Evolutionary conservation across 2,113 vertebrate genomes (phyloP).

Genomic region (Irena cyanogastra): DNA sequence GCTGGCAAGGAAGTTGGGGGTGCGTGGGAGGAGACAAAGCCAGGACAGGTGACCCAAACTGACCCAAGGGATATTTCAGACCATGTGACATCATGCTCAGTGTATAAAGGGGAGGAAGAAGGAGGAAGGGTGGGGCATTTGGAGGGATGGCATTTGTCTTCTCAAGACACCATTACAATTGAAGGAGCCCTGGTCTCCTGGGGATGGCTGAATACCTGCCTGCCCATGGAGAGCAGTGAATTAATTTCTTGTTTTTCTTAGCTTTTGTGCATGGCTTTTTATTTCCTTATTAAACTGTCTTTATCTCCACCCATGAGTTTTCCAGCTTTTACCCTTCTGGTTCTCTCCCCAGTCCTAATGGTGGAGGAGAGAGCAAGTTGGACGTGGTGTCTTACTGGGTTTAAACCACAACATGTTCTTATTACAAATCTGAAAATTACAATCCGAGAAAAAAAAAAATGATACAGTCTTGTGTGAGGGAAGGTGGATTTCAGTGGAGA

Average conservation of each 20-base stretch:
- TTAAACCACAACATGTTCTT: neutral
- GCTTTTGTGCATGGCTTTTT: neutral
- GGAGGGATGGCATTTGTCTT: neutral
- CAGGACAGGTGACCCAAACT: neutral
- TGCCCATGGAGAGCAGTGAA: neutral
- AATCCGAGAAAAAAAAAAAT: neutral
- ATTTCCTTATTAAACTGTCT: neutral
- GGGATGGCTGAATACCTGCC: neutral
- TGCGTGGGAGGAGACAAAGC: rapidly evolving
- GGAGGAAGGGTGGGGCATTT: neutral
- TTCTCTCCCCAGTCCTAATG: neutral
- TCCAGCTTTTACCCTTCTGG: neutral
- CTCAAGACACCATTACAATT: neutral
- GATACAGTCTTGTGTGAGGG: neutral
- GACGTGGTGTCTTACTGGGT: neutral
- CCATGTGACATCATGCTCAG: neutral
- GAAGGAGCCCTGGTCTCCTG: neutral
- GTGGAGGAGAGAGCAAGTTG: neutral
- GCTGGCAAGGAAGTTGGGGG: neutral
- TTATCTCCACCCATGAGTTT: neutral
- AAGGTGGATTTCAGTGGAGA: neutral
- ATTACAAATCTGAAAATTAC: neutral
- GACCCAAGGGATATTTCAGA: neutral
- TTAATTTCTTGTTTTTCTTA: neutral
- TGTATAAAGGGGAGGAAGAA: neutral